These are phyloP conservation scores for Odontamblyopus lacepedii DNA, from an alignment of 2,797 vertebrate species.

Conservation along the genomic window DNA sequence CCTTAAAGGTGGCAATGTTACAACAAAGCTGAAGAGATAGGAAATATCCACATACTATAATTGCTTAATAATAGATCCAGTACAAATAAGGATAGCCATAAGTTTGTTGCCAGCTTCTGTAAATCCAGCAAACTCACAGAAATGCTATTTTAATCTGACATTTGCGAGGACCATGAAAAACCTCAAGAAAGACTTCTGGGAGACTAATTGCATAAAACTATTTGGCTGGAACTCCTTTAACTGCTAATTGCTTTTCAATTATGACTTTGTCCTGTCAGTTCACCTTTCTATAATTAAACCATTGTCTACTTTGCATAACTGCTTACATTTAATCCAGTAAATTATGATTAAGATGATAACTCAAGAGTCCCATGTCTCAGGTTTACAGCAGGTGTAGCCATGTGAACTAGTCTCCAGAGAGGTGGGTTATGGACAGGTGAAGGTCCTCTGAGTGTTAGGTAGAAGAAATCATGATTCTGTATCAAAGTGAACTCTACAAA, in stretches of 20 bases:
- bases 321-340: conserved; percentile 16
- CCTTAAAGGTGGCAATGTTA: too few relatives aligned
- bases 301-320: conserved; percentile 35
- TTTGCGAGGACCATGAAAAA: too few relatives aligned
- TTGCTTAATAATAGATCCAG: too few relatives aligned
- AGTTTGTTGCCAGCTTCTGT: too few relatives aligned
- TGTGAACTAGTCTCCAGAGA: conserved; percentile 19
- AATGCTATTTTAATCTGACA: too few relatives aligned
- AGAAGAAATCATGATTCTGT: neutral
- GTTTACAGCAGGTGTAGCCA: conserved; percentile 22
- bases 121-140: too few relatives aligned
- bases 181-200: neutral
- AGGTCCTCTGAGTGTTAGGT: conserved; percentile 1
- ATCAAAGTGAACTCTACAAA: neutral
- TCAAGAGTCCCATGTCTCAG: conserved; percentile 23
- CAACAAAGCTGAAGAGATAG: too few relatives aligned
- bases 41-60: too few relatives aligned
- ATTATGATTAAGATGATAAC: conserved; percentile 27
- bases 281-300: conserved; percentile 24
- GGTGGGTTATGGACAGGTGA: conserved; percentile 22
- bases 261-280: conserved; percentile 9
- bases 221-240: conserved; percentile 22
- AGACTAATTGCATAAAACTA: neutral
- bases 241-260: conserved; percentile 31
- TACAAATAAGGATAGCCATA: too few relatives aligned